Conservation (phyloP, 2,113 vertebrate species). For the Eclectus roratus region DNA sequence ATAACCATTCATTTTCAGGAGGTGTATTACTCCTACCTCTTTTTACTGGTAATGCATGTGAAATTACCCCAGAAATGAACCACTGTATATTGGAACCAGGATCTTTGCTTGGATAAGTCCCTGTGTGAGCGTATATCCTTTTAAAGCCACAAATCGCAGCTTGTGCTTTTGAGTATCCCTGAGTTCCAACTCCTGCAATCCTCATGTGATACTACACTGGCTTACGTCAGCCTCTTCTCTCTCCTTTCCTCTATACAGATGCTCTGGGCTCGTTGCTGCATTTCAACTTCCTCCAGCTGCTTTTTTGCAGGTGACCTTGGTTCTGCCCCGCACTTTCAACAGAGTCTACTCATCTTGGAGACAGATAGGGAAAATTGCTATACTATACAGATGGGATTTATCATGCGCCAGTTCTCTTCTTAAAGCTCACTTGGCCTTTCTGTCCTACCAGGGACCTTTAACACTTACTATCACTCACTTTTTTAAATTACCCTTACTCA, state of each 20-base stretch:
- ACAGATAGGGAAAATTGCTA: neutral
- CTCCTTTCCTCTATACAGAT: neutral
- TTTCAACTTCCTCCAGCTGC: neutral
- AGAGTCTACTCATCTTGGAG: neutral
- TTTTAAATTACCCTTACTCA: neutral
- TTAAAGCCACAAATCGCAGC: neutral
- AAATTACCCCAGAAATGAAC: neutral
- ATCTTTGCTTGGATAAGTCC: neutral
- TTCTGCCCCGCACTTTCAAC: neutral
- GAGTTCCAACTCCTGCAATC: neutral
- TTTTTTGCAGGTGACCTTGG: neutral
- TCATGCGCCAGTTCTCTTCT: neutral
- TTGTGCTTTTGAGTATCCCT: too few species aligned
- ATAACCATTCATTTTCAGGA: neutral
- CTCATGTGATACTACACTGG: neutral
- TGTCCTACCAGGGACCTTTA: neutral
- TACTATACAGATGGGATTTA: neutral
- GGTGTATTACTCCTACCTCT: neutral
- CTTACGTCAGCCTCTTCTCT: neutral
- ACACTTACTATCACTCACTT: neutral
- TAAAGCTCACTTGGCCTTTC: neutral
- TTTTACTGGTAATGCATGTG: neutral
- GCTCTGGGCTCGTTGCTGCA: neutral
- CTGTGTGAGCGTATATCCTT: neutral
- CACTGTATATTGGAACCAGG: neutral